A percentile compares a stretch with the other conserved stretches of the same genome.
Evolutionary conservation across 2,888 invertebrate species (phyloP).

Genomic region (Chaetogeoica ovagalla): DNA sequence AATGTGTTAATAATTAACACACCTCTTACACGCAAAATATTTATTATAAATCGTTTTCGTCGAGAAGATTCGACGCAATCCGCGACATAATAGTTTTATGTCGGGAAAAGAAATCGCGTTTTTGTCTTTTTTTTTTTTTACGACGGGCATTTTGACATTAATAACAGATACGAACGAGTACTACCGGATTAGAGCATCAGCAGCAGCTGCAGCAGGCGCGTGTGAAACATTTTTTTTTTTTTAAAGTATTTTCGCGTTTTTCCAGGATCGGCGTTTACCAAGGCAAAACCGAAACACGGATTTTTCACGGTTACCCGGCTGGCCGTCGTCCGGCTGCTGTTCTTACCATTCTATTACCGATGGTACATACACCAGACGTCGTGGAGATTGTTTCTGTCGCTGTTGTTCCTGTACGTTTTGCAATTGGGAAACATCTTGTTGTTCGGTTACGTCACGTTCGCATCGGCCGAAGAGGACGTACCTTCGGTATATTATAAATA

Average conservation of each 20-base stretch:
- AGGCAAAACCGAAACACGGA: constrained; percentile 92
- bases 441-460: constrained; percentile 52
- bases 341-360: constrained; percentile 80
- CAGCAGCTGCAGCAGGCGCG: too few relatives aligned
- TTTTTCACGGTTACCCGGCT: constrained; percentile 81
- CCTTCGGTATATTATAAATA: constrained; percentile 21
- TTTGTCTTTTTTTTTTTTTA: too few relatives aligned
- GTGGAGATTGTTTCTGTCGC: constrained; percentile 71
- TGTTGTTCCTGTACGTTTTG: constrained; percentile 76
- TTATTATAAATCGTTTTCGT: too few relatives aligned
- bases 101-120: too few relatives aligned
- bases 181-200: too few relatives aligned
- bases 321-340: constrained; percentile 77
- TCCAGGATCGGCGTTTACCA: constrained; percentile 90
- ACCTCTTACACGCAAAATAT: too few relatives aligned
- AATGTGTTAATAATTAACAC: too few relatives aligned
- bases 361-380: constrained; percentile 95
- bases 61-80: too few relatives aligned
- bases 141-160: too few relatives aligned
- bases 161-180: too few relatives aligned
- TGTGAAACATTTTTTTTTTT: too few relatives aligned
- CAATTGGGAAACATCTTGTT: constrained; percentile 68
- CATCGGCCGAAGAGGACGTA: constrained; percentile 32
- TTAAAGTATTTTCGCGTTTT: not conserved
- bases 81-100: too few relatives aligned